Evolutionary conservation across 1,140 invertebrate genomes (phyloP).

Genomic region (Sminthurinus signatus): DNA sequence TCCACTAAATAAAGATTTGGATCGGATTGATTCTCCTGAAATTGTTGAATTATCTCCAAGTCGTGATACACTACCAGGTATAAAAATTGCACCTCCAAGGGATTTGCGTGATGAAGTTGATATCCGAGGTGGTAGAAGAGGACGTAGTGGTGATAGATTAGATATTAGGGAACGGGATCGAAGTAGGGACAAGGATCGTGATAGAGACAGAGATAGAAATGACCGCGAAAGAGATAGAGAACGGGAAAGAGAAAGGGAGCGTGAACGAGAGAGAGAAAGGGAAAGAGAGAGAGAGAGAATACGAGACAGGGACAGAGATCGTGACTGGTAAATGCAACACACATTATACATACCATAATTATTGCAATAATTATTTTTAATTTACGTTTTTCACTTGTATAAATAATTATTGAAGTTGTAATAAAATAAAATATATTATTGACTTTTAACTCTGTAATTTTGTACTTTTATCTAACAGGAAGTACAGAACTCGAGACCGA

Average conservation of each 20-base stretch:
- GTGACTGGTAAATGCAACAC: not conserved
- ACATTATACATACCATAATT: not conserved
- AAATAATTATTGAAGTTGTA: too few species aligned
- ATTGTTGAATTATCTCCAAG: not conserved
- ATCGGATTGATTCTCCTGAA: not conserved
- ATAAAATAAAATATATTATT: not conserved
- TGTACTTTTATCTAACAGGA: not conserved
- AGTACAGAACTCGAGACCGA: slow-evolving; percentile 43
- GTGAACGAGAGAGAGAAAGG: slow-evolving; percentile 39
- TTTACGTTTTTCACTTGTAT: too few species aligned
- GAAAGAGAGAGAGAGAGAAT: slow-evolving; percentile 38
- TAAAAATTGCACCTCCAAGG: slow-evolving; percentile 3
- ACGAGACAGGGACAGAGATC: slow-evolving; percentile 42
- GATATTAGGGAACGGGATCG: slow-evolving; percentile 40
- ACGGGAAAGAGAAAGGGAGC: slow-evolving; percentile 42
- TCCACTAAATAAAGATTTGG: not conserved
- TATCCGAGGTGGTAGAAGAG: slow-evolving; percentile 9
- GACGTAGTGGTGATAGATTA: slow-evolving; percentile 36
- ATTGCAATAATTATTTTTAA: too few species aligned
- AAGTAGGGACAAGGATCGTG: slow-evolving; percentile 1
- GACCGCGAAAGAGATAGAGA: slow-evolving; percentile 39
- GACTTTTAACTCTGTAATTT: not conserved
- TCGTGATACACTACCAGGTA: not conserved
- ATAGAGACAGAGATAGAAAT: slow-evolving; percentile 13
- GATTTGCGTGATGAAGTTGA: not conserved